These are phyloP conservation scores for Arrhopalites spinosus DNA, from an alignment of 2,888 invertebrate genomes.

Conservation along the genomic window DNA sequence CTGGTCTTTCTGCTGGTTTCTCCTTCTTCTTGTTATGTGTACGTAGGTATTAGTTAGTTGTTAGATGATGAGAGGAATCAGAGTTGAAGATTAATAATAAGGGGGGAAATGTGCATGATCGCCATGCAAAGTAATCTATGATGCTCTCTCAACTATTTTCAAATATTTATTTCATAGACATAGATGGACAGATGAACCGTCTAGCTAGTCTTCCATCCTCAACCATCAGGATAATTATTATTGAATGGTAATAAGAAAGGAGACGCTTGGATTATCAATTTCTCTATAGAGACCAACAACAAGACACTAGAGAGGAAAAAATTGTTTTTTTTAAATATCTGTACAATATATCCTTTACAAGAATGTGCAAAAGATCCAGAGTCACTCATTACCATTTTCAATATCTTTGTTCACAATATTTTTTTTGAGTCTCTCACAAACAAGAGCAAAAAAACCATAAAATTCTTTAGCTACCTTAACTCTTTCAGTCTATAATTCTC, in stretches of 20 bases:
- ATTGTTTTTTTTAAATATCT: no score
- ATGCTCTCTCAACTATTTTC: background rate
- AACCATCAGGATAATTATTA: constrained; percentile 24
- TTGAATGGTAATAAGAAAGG: constrained; percentile 30
- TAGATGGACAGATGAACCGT: constrained; percentile 24
- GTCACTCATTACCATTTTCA: constrained; percentile 4
- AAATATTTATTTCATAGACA: background rate
- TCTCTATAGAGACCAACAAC: background rate
- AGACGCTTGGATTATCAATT: constrained; percentile 9
- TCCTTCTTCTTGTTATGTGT: background rate
- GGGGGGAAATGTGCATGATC: constrained; percentile 19
- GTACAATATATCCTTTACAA: background rate
- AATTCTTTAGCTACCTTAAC: no score
- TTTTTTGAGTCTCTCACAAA: no score
- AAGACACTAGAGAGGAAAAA: no score
- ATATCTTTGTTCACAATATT: no score
- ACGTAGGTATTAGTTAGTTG: background rate
- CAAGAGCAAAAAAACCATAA: no score
- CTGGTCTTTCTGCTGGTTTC: background rate
- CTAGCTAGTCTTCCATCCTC: background rate
- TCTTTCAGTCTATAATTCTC: no score
- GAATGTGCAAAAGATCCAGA: constrained; percentile 5
- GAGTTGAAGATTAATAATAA: constrained; percentile 17
- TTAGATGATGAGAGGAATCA: background rate
- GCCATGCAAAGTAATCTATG: constrained; percentile 6